phyloP scores from a whole-genome alignment of 2,888 invertebrate genomes.

The Leptinotarsa haldemani region DNA sequence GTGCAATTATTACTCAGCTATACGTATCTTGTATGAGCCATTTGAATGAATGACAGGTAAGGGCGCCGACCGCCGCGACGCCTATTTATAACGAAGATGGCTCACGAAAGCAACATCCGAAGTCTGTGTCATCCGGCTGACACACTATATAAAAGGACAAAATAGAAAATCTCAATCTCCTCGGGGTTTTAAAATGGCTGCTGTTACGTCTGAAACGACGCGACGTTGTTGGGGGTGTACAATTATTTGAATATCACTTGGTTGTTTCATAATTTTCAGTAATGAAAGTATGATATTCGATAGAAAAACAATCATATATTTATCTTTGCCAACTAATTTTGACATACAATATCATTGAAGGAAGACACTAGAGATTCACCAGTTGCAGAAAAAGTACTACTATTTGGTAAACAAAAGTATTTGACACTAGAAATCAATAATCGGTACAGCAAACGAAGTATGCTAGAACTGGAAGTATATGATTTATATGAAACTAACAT shows the following conservation, averaged over 20 bases:
- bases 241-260: neutral
- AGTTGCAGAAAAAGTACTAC: too few relatives aligned
- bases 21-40: slow-evolving; percentile 4
- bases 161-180: slow-evolving; percentile 9
- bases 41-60: slow-evolving; percentile 40
- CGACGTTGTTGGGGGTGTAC: neutral
- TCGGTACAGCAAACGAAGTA: too few relatives aligned
- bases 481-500: too few relatives aligned
- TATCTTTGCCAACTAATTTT: too few relatives aligned
- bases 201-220: neutral
- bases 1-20: neutral
- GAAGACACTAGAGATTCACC: too few relatives aligned
- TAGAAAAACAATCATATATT: too few relatives aligned
- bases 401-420: too few relatives aligned
- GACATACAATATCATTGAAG: too few relatives aligned
- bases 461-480: too few relatives aligned
- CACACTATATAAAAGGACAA: slow-evolving; percentile 31
- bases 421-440: too few relatives aligned
- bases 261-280: too few relatives aligned
- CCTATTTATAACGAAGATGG: slow-evolving; percentile 38
- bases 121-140: slow-evolving; percentile 37
- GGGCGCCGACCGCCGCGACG: slow-evolving; percentile 48
- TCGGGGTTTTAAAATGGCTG: neutral
- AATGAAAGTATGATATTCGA: too few relatives aligned
- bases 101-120: slow-evolving; percentile 33